phyloP scores from a whole-genome alignment of 2,888 invertebrate species.

The Lampropteryx suffumata region DNA sequence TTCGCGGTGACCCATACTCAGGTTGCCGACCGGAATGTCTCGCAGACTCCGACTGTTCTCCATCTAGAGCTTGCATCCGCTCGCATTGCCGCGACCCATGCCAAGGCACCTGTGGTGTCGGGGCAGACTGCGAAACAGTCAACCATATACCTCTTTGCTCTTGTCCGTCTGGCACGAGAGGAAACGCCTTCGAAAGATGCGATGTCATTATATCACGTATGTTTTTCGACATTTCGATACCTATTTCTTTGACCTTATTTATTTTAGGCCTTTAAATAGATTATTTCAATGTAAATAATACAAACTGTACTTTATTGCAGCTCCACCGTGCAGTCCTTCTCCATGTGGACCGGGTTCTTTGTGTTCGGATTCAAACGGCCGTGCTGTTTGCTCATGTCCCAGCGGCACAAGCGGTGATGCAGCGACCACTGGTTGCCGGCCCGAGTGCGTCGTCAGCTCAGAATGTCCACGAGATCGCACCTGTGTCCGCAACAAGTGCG shows the following conservation, averaged over 20 bases:
- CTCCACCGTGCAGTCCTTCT: conserved; percentile 86
- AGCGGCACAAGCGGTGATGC: conserved; percentile 90
- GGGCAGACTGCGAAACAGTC: conserved; percentile 89
- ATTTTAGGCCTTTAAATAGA: no score
- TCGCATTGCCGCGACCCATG: conserved; percentile 94
- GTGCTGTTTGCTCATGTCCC: conserved; percentile 90
- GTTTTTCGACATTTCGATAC: conserved; percentile 18
- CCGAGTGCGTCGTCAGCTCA: conserved; percentile 92
- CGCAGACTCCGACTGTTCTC: conserved; percentile 93
- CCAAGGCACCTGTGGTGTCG: conserved; percentile 90
- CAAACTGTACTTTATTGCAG: conserved; percentile 36
- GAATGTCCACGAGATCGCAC: conserved; percentile 90
- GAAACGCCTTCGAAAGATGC: conserved; percentile 87
- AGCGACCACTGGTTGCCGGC: conserved; percentile 89
- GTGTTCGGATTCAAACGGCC: conserved; percentile 79
- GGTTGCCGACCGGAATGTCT: conserved; percentile 93
- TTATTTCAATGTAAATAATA: no score
- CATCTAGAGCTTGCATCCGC: conserved; percentile 90
- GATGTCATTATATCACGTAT: conserved; percentile 63
- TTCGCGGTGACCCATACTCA: conserved; percentile 89
- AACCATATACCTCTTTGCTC: conserved; percentile 88
- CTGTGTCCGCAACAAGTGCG: conserved; percentile 90
- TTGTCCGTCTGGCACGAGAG: conserved; percentile 87
- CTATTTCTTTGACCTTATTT: background rate
- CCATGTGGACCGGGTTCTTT: conserved; percentile 92